Evolutionary conservation across 1,140 invertebrate species (phyloP).

Genomic region (Drosophila lacertosa): DNA sequence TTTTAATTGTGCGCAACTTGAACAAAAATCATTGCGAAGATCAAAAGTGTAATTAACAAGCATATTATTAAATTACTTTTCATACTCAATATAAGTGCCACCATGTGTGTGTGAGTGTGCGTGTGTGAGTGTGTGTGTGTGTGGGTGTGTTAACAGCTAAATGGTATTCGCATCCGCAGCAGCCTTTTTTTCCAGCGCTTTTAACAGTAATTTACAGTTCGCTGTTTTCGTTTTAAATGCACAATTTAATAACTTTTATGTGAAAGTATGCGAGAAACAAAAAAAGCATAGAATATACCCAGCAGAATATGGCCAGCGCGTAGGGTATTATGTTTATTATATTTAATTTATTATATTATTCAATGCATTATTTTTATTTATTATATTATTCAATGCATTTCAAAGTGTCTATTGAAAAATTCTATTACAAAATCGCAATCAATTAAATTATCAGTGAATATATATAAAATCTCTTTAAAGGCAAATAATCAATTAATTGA

Average conservation of each 20-base stretch:
- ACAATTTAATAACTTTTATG: slow-evolving; percentile 32
- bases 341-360: too few relatives aligned
- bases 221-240: slow-evolving; percentile 28
- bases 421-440: too few relatives aligned
- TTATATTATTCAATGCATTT: too few relatives aligned
- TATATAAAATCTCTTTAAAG: too few relatives aligned
- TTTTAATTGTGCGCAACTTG: too few relatives aligned
- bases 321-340: not conserved
- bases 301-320: not conserved
- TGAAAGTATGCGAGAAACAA: slow-evolving; percentile 11
- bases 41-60: slow-evolving; percentile 57
- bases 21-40: slow-evolving; percentile 51
- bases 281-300: slow-evolving; percentile 11
- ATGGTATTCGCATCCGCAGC: slow-evolving; percentile 4
- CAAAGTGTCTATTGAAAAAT: too few relatives aligned
- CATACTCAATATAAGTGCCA: slow-evolving; percentile 36
- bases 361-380: too few relatives aligned
- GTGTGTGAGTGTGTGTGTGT: not conserved
- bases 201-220: slow-evolving; percentile 38
- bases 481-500: too few relatives aligned
- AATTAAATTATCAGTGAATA: too few relatives aligned
- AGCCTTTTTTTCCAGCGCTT: slow-evolving; percentile 22
- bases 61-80: slow-evolving; percentile 53
- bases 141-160: slow-evolving; percentile 5
- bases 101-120: not conserved